Evolutionary conservation across 1,140 invertebrate genomes (phyloP).

Genomic region (Drosophila simulans): DNA sequence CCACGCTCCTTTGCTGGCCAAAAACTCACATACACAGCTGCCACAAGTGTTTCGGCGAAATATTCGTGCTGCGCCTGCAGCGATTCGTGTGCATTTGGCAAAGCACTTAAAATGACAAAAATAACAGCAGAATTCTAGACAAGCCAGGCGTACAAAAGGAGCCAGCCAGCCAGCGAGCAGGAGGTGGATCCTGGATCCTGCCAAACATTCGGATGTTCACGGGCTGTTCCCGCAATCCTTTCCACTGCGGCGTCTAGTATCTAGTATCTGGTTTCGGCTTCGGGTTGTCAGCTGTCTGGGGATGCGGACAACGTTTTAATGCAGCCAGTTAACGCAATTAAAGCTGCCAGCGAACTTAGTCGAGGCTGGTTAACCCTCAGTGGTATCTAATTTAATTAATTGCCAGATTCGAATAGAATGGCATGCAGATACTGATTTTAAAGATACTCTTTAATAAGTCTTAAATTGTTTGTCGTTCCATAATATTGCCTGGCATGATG

Average conservation of each 20-base stretch:
- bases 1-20: neutral
- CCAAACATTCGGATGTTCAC: slow-evolving; percentile 23
- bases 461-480: no score
- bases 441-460: no score
- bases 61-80: slow-evolving; percentile 54
- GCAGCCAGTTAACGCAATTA: slow-evolving; percentile 13
- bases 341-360: neutral
- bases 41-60: slow-evolving; percentile 34
- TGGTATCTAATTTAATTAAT: neutral
- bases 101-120: slow-evolving; percentile 71
- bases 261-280: neutral
- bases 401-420: no score
- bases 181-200: slow-evolving; percentile 5
- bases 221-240: slow-evolving; percentile 34
- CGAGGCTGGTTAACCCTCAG: neutral
- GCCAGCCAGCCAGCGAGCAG: neutral
- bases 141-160: slow-evolving; percentile 42
- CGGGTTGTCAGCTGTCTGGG: neutral
- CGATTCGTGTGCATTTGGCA: slow-evolving; percentile 66
- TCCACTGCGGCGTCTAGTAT: slow-evolving; percentile 16
- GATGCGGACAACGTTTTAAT: neutral
- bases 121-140: slow-evolving; percentile 49
- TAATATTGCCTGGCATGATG: no score
- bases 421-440: no score
- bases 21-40: slow-evolving; percentile 10